Evolutionary conservation across 2,797 vertebrate genomes (phyloP).

Genomic region (Coreius guichenoti): DNA sequence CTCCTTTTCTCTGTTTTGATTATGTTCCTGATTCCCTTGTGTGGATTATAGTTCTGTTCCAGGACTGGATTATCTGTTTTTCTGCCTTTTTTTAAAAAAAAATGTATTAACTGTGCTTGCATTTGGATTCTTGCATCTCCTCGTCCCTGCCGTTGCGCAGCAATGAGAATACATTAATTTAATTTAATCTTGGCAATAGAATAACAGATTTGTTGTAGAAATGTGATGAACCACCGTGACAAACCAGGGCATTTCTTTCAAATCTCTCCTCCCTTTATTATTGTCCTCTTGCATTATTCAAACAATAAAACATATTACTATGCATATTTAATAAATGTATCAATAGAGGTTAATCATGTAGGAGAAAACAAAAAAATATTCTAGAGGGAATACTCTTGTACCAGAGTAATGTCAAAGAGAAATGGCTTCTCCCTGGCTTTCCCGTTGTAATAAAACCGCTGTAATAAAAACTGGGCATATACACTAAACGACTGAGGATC

Average conservation of each 20-base stretch:
- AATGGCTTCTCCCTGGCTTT: neutral
- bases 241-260: constrained; percentile 7
- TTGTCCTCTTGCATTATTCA: constrained; percentile 45
- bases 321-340: constrained; percentile 51
- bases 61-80: too few species aligned
- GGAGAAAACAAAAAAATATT: constrained; percentile 7
- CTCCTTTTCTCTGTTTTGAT: too few species aligned
- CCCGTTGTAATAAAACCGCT: neutral
- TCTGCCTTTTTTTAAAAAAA: too few species aligned
- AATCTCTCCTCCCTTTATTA: neutral
- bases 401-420: neutral
- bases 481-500: too few species aligned
- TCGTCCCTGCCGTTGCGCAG: too few species aligned
- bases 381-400: neutral
- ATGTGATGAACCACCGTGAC: constrained; percentile 25
- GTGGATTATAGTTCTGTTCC: too few species aligned
- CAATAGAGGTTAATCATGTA: constrained; percentile 48
- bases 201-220: neutral
- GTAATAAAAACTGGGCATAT: too few species aligned
- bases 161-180: neutral
- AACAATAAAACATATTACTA: constrained; percentile 25
- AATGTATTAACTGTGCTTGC: too few species aligned
- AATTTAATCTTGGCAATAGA: neutral
- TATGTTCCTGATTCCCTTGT: too few species aligned
- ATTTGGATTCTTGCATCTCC: too few species aligned